A percentile compares a stretch with the other conserved stretches of the same genome.
Evolutionary conservation across 2,888 invertebrate species (phyloP).

Genomic region (Mesodorylaimus sp.): DNA sequence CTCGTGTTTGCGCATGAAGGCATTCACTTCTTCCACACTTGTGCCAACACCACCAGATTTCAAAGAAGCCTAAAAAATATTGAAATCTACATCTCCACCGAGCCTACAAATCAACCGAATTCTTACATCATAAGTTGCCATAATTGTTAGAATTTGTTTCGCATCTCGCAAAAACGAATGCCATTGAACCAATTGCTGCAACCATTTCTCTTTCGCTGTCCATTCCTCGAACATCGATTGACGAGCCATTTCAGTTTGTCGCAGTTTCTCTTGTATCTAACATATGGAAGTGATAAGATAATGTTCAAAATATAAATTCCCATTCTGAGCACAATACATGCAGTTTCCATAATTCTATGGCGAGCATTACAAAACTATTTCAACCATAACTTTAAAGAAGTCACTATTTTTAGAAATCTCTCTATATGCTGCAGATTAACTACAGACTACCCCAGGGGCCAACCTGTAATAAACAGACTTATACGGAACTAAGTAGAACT

Average conservation of each 20-base stretch:
- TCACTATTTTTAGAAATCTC: too few species aligned
- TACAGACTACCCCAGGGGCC: too few species aligned
- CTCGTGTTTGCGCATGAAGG: slow-evolving; percentile 73
- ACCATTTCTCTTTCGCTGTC: slow-evolving; percentile 66
- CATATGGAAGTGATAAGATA: too few species aligned
- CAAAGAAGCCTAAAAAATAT: slow-evolving; percentile 22
- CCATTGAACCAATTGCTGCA: slow-evolving; percentile 74
- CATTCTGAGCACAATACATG: too few species aligned
- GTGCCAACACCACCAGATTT: slow-evolving; percentile 26
- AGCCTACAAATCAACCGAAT: slow-evolving; percentile 6
- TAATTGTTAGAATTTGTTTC: slow-evolving; percentile 69
- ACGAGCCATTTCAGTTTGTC: slow-evolving; percentile 54
- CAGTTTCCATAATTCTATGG: slow-evolving; percentile 6
- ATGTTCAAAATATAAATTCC: too few species aligned
- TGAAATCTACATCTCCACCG: not conserved
- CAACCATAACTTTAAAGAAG: too few species aligned
- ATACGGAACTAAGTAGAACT: too few species aligned
- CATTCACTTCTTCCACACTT: slow-evolving; percentile 59
- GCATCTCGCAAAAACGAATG: slow-evolving; percentile 86
- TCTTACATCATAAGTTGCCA: slow-evolving; percentile 57
- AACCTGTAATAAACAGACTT: too few species aligned
- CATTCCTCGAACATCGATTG: slow-evolving; percentile 61
- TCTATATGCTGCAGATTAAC: too few species aligned
- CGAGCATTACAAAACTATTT: too few species aligned
- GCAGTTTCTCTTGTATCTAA: slow-evolving; percentile 30